Base-by-base conservation (phyloP, 2,888 invertebrate genomes). In the Himalopsyche kuldschensis region DNA sequence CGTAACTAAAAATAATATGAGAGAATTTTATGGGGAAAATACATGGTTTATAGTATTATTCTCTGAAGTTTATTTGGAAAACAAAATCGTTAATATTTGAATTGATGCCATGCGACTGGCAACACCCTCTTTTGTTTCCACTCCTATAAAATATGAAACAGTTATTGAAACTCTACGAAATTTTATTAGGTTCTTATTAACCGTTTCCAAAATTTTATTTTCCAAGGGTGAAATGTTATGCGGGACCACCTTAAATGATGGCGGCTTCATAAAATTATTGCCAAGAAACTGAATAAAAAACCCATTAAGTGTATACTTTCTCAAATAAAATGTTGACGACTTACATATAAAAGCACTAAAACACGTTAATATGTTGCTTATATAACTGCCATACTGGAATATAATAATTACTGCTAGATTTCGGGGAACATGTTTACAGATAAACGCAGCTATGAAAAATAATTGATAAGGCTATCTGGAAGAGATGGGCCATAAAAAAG, bases 151-250 rank as follows among this genome's bases (percentile, higher is more conserved):
- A 79, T 79, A 79, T 79, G 6, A 79, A 48, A 79, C 31, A 1
- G 48, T 79, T 79, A 79, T 47, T 47, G 79, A 79, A 79, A 79
- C 79, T 79, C 79, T 47, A 10, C 46, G 32, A 77, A 30, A 79
- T 79, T 79, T 79, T 79, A 79, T 79, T 20, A 15, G 30, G n/a
- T 79, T 31, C 31, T 48, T 48, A 79, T 79, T 47, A 47, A 31
- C 48, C 47, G 31, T 79, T 30, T 30, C 20, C 69, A 69, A 27
- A 69, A 69, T 69, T 69, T 69, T 69, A 69, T 69, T 69, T 69
- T 69, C 30, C 15, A 1, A 15, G n/a, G n/a, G 24, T 55, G n/a
- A 55, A 24, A 55, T 55, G 55, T 20, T 55, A 24, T 55, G 55
- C 30, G 69, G 27, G 17, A 30, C 69, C 27, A 27, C 27, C 69